A percentile compares a stretch with the other conserved stretches of the same genome.
phyloP scores from a whole-genome alignment of 2,888 invertebrate genomes.

The Rhamphomyia laevipes region DNA sequence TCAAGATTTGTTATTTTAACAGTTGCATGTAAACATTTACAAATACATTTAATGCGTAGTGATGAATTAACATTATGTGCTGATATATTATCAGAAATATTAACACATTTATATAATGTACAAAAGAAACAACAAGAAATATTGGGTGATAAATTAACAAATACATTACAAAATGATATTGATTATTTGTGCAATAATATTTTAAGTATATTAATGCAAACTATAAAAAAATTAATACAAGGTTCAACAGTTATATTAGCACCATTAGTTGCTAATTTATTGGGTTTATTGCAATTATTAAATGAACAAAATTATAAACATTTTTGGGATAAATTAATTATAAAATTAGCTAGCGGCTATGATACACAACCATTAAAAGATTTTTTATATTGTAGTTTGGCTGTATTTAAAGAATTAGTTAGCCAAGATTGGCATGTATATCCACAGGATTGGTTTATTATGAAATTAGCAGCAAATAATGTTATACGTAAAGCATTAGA shows the following conservation, averaged over 20 bases:
- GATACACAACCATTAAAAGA: slow-evolving; percentile 76
- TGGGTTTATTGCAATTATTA: slow-evolving; percentile 74
- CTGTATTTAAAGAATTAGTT: slow-evolving; percentile 39
- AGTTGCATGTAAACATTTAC: slow-evolving; percentile 74
- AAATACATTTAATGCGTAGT: slow-evolving; percentile 66
- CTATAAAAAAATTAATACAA: slow-evolving; percentile 69
- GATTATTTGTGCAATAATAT: slow-evolving; percentile 71
- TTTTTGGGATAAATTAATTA: slow-evolving; percentile 68
- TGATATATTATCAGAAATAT: slow-evolving; percentile 75
- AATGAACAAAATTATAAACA: slow-evolving; percentile 80
- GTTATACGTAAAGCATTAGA: slow-evolving; percentile 74
- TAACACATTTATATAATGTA: slow-evolving; percentile 45
- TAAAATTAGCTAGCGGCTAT: slow-evolving; percentile 33
- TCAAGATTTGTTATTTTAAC: slow-evolving; percentile 72
- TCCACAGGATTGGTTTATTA: slow-evolving; percentile 81
- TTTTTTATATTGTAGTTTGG: slow-evolving; percentile 69
- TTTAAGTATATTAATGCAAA: slow-evolving; percentile 74
- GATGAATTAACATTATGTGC: slow-evolving; percentile 76
- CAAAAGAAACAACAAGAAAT: slow-evolving; percentile 39
- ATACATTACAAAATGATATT: slow-evolving; percentile 57
- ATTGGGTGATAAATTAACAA: slow-evolving; percentile 30
- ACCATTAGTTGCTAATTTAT: slow-evolving; percentile 73
- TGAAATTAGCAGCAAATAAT: slow-evolving; percentile 79
- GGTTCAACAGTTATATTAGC: slow-evolving; percentile 56
- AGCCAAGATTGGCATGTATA: slow-evolving; percentile 44